Conservation (phyloP, 1,140 invertebrate species). For the Microplitis mediator region DNA sequence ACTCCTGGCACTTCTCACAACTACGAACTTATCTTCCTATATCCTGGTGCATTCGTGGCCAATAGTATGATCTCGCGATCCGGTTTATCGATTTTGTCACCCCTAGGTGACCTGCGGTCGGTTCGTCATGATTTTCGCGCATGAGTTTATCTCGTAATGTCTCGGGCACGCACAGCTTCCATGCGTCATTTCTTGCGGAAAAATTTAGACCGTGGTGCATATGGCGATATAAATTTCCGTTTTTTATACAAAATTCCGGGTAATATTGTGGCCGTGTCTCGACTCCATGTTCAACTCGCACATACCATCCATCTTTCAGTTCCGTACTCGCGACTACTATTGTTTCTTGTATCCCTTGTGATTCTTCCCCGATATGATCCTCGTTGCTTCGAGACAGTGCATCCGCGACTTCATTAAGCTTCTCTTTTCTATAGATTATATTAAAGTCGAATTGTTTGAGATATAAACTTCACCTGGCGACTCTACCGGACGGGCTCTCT, state of each 20-base stretch:
- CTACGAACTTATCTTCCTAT: neutral
- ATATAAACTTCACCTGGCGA: neutral
- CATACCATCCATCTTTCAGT: neutral
- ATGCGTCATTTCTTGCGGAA: neutral
- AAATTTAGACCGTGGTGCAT: neutral
- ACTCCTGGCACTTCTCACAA: neutral
- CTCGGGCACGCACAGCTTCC: neutral
- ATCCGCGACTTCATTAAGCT: neutral
- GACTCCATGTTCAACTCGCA: neutral
- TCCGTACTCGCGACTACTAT: neutral
- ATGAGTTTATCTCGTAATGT: neutral
- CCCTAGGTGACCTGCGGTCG: neutral
- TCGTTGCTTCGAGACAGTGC: neutral
- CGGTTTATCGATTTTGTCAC: neutral
- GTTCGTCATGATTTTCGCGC: neutral
- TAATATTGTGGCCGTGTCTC: neutral
- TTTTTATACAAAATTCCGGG: neutral
- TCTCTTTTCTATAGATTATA: neutral
- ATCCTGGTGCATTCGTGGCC: neutral
- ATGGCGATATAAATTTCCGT: neutral
- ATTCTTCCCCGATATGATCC: neutral
- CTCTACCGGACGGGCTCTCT: no score
- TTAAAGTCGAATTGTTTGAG: neutral
- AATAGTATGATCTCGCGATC: neutral
- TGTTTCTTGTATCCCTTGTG: neutral